These are phyloP conservation scores for Cyanistes caeruleus DNA, from an alignment of 2,113 vertebrate genomes.

Conservation along the genomic window DNA sequence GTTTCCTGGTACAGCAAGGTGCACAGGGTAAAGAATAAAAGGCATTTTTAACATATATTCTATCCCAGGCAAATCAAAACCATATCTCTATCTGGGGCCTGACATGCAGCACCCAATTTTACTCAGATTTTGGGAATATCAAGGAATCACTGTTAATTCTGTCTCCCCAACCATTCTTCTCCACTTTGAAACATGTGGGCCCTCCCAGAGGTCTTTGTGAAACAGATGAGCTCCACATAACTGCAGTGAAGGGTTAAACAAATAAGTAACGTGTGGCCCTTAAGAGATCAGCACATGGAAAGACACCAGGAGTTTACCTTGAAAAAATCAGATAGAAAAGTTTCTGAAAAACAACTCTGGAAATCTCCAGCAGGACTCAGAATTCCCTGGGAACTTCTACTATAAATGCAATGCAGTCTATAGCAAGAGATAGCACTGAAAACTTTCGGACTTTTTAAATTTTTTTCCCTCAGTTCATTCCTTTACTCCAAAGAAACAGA, in stretches of 20 bases:
- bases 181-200: fast-evolving
- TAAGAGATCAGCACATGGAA: background rate
- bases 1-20: background rate
- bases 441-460: background rate
- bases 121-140: background rate
- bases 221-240: background rate
- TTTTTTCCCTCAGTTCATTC: background rate
- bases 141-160: background rate
- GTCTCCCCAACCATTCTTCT: background rate
- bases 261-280: background rate
- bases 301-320: background rate
- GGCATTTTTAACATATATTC: background rate
- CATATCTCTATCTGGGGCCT: too few species aligned
- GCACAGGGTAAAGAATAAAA: background rate
- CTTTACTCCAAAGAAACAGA: background rate
- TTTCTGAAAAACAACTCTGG: background rate
- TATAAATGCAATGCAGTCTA: background rate
- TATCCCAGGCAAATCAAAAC: background rate
- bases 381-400: background rate
- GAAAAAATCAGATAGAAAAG: background rate
- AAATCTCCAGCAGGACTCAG: background rate
- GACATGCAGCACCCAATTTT: background rate
- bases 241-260: background rate
- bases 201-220: background rate
- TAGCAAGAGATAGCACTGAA: background rate